Evolutionary conservation across 2,113 vertebrate genomes (phyloP).

Genomic region (Phaethornis superciliosus): DNA sequence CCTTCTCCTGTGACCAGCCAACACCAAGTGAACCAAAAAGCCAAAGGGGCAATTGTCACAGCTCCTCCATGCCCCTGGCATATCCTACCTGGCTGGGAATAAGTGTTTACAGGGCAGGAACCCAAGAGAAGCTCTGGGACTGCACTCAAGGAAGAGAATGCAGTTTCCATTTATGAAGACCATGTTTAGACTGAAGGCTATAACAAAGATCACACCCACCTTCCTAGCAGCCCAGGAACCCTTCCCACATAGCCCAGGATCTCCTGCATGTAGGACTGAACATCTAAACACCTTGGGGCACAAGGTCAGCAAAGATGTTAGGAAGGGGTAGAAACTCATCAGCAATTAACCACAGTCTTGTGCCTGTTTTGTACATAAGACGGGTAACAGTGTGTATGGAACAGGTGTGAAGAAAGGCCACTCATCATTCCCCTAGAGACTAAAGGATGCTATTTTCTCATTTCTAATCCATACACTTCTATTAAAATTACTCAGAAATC

Average conservation of each 20-base stretch:
- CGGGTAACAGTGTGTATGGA: accelerated
- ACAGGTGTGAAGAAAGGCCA: background rate
- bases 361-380: background rate
- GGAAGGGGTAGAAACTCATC: background rate
- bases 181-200: background rate
- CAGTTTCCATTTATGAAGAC: background rate
- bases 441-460: background rate
- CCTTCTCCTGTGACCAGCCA: background rate
- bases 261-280: background rate
- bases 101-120: background rate
- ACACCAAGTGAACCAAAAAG: background rate
- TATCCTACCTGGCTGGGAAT: background rate
- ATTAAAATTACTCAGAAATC: background rate
- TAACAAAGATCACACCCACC: background rate
- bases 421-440: background rate
- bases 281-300: background rate
- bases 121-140: background rate
- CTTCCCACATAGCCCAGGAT: background rate
- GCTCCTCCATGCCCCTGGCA: background rate
- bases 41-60: background rate
- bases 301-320: background rate
- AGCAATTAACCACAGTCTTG: background rate
- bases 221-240: background rate
- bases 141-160: background rate
- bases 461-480: background rate